These are phyloP conservation scores for Drosophila pectinifera DNA, from an alignment of 1,140 invertebrate species.

Conservation along the genomic window DNA sequence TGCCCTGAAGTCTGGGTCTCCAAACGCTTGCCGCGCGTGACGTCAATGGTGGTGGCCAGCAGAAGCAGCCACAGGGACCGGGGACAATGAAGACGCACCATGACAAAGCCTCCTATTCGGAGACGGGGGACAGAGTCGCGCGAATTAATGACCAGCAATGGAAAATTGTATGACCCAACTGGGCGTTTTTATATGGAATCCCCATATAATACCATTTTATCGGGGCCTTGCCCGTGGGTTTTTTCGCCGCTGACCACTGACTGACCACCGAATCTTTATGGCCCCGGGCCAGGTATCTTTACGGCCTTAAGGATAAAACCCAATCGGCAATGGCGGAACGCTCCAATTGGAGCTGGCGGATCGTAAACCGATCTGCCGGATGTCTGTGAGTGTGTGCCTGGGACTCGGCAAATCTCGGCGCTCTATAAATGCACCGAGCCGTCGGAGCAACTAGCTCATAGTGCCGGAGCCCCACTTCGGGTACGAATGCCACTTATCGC, in stretches of 20 bases:
- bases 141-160: slow-evolving; percentile 75
- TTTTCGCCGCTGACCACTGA: slow-evolving; percentile 25
- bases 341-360: slow-evolving; percentile 25
- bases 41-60: slow-evolving; percentile 69
- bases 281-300: slow-evolving; percentile 27
- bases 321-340: slow-evolving; percentile 27
- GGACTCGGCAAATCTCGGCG: slow-evolving; percentile 48
- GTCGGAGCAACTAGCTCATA: slow-evolving; percentile 15
- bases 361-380: slow-evolving; percentile 17
- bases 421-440: slow-evolving; percentile 49
- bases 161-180: slow-evolving; percentile 53
- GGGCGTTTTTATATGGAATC: slow-evolving; percentile 67
- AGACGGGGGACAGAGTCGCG: slow-evolving; percentile 19
- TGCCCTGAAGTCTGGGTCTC: slow-evolving; percentile 44
- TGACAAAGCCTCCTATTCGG: slow-evolving; percentile 1
- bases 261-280: slow-evolving; percentile 57
- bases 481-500: slow-evolving; percentile 51
- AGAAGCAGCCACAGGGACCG: slow-evolving; percentile 32
- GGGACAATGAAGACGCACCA: slow-evolving; percentile 1
- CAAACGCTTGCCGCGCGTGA: slow-evolving; percentile 60
- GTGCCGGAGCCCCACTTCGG: slow-evolving; percentile 15
- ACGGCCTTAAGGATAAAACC: slow-evolving; percentile 49
- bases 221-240: slow-evolving; percentile 43
- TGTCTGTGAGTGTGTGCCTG: background rate
- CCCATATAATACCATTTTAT: slow-evolving; percentile 53